Conservation (phyloP, 2,797 vertebrate species). For the Leptoclinus maculatus region DNA sequence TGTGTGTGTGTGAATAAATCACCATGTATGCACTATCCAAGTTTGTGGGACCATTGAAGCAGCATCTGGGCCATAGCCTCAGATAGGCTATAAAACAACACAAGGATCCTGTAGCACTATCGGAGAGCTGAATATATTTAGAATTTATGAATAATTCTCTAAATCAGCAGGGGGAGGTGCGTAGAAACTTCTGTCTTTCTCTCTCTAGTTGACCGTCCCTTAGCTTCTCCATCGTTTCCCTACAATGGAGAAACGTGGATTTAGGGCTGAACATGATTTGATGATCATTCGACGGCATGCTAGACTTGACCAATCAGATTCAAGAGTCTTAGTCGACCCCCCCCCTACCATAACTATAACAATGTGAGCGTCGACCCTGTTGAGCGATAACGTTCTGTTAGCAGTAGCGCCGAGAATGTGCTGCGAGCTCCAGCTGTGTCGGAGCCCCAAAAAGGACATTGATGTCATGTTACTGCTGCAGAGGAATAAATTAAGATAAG, state of each 20-base stretch:
- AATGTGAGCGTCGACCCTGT: not conserved
- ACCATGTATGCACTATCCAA: not conserved
- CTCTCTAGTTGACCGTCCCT: not conserved
- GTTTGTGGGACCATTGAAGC: not conserved
- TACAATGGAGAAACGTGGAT: not conserved
- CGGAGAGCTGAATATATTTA: not conserved
- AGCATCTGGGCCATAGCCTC: not conserved
- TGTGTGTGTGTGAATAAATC: not conserved
- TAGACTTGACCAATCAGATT: not conserved
- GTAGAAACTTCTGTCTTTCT: not conserved
- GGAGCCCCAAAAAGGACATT: not conserved
- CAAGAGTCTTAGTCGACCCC: not conserved
- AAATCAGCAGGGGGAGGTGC: not conserved
- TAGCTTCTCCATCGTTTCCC: not conserved
- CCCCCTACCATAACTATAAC: not conserved
- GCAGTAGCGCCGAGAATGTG: not conserved
- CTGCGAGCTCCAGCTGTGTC: not conserved
- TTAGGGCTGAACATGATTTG: not conserved
- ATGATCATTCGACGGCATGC: not conserved
- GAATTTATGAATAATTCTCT: not conserved
- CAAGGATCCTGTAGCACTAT: not conserved
- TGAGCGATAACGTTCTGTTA: not conserved
- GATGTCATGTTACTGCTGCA: not conserved
- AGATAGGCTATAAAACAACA: not conserved
- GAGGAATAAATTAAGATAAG: not conserved